These are phyloP conservation scores for Coenonympha arcania DNA, from an alignment of 2,888 invertebrate genomes.

Conservation along the genomic window DNA sequence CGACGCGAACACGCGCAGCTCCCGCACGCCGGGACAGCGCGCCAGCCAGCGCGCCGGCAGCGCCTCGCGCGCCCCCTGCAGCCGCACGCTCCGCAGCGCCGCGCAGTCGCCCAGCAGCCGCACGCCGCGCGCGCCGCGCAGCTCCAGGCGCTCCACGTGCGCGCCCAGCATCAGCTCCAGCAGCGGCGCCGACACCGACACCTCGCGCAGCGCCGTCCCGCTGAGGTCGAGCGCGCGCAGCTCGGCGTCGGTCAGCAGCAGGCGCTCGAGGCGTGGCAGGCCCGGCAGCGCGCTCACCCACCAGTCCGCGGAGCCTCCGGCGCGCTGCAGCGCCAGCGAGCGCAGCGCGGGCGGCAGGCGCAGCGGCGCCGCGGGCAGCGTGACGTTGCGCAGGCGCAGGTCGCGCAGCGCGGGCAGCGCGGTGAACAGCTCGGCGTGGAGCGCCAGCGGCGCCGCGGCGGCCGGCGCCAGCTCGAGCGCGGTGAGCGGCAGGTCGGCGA, in stretches of 20 bases:
- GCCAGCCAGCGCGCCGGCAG: slow-evolving; percentile 20
- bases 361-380: slow-evolving; percentile 5
- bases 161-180: slow-evolving; percentile 18
- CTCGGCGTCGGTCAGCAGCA: slow-evolving; percentile 17
- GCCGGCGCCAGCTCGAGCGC: slow-evolving; percentile 73
- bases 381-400: slow-evolving; percentile 20
- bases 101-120: slow-evolving; percentile 21
- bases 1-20: slow-evolving; percentile 11
- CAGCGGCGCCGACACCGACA: slow-evolving; percentile 20
- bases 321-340: slow-evolving; percentile 21
- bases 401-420: slow-evolving; percentile 15
- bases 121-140: slow-evolving; percentile 8
- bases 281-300: slow-evolving; percentile 19
- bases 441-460: slow-evolving; percentile 73
- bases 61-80: slow-evolving; percentile 7
- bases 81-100: slow-evolving; percentile 16
- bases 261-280: slow-evolving; percentile 19
- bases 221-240: slow-evolving; percentile 12
- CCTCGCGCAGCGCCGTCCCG: slow-evolving; percentile 12
- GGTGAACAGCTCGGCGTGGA: slow-evolving; percentile 58
- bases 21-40: slow-evolving; percentile 9
- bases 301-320: slow-evolving; percentile 12
- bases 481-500: slow-evolving; percentile 74
- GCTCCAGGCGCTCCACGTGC: slow-evolving; percentile 16
- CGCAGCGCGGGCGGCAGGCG: slow-evolving; percentile 23